These are phyloP conservation scores for Stichodactyla mertensii DNA, from an alignment of 64 coral and sea anemone species.

Conservation along the genomic window DNA sequence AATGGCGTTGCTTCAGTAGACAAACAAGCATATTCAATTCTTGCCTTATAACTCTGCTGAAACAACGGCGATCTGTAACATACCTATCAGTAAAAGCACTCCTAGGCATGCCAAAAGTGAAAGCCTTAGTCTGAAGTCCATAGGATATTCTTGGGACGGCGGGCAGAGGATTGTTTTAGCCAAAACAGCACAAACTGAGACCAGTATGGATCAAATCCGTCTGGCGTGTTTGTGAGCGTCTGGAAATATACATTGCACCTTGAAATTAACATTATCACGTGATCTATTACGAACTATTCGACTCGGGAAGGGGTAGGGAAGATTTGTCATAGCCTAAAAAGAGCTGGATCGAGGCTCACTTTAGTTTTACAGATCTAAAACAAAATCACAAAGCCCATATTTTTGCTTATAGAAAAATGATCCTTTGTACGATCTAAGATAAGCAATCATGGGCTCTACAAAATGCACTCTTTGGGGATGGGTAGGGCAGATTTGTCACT, in stretches of 20 bases:
- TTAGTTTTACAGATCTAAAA: too few relatives aligned
- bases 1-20: neutral
- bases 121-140: slow-evolving; percentile 18
- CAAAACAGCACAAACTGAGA: slow-evolving; percentile 1
- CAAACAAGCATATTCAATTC: neutral
- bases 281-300: neutral
- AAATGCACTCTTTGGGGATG: neutral
- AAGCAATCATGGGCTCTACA: neutral
- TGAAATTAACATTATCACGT: neutral
- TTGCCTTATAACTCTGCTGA: neutral
- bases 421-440: neutral
- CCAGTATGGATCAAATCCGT: neutral
- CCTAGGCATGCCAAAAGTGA: slow-evolving; percentile 15
- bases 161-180: slow-evolving; percentile 3
- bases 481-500: neutral
- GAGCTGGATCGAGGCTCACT: too few relatives aligned
- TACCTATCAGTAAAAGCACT: slow-evolving; percentile 5
- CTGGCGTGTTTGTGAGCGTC: neutral
- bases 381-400: neutral
- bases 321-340: neutral
- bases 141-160: slow-evolving; percentile 3
- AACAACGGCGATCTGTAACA: neutral
- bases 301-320: neutral
- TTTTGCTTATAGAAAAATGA: neutral
- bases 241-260: neutral